Percentiles rank a stretch among this genome's conserved stretches.
Conservation (phyloP, 2,888 invertebrate species). For the Drosophila setosimentum region DNA sequence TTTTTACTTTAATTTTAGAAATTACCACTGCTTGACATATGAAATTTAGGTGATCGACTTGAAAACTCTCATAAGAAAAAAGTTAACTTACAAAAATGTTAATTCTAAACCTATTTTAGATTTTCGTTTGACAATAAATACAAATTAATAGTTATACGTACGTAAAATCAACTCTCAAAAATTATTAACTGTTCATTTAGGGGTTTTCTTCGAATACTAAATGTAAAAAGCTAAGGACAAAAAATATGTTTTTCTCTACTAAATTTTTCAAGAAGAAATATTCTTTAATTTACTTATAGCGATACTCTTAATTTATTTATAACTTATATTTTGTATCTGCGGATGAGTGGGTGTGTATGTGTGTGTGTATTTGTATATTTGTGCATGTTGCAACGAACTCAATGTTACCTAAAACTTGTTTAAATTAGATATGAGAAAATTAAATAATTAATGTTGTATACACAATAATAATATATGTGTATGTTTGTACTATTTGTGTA, state of each 20-base stretch:
- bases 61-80: background rate
- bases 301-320: background rate
- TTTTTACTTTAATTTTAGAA: background rate
- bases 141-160: background rate
- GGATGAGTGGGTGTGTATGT: conserved; percentile 41
- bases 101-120: background rate
- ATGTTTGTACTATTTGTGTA: conserved; percentile 32
- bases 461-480: conserved; percentile 21
- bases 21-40: background rate
- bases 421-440: conserved; percentile 29
- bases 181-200: background rate
- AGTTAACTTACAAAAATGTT: background rate
- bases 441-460: background rate
- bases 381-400: conserved; percentile 82
- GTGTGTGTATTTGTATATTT: conserved; percentile 39
- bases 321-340: conserved; percentile 17
- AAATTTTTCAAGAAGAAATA: background rate
- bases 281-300: background rate
- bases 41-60: background rate
- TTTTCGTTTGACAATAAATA: background rate
- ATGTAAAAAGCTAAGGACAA: background rate
- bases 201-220: background rate
- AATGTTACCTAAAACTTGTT: conserved; percentile 43
- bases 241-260: background rate
- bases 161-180: background rate